Base-by-base conservation (phyloP, 1,140 invertebrate genomes). In the Pogonomyrmex barbatus region DNA sequence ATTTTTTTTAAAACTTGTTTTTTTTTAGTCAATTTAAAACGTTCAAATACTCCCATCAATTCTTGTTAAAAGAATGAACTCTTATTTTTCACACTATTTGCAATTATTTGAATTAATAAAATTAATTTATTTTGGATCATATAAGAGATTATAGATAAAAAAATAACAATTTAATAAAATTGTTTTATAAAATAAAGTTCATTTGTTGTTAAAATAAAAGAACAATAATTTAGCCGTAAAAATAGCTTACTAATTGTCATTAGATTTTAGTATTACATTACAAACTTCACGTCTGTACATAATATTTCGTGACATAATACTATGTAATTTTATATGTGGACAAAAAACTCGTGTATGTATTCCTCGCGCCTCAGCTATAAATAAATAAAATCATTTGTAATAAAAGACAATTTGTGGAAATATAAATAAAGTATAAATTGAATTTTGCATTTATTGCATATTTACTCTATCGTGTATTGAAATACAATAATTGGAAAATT, bases 261-360 rank as follows among this genome's bases (percentile, higher is more conserved):
- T 92, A 93, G 87, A 89, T 87, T 91, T 92, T 93, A 93, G 90
- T 78, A 79, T 71, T 92, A 91, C 86, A 91, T 87, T 92, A 92
- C 83, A 76, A 91, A 91, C 14, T 33, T 68, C 87, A 91, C 86
- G 84, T 92, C 86, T 93, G 92, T 93, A 93, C 86, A 93, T 93
- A 91, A 85, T 86, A 93, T 93, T 91, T 90, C 88, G 90, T 91
- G 85, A 93, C 91, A 93, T 90, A 90, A 91, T 88, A 91, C 88
- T 87, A 91, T 86, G 91, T 89, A 86, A 88, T 62, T 73, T 73
- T 91, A 89, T 91, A 92, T 92, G 87, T 91, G 92, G 93, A 91
- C 88, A 86, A 88, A 92, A 93, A 93, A 89, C 91, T 93, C 90
- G 92, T 93, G 91, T 91, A 92, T 92, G 91, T 93, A 93, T 67